These are phyloP conservation scores for Parus major DNA, from an alignment of 2,113 vertebrate species.

Conservation along the genomic window DNA sequence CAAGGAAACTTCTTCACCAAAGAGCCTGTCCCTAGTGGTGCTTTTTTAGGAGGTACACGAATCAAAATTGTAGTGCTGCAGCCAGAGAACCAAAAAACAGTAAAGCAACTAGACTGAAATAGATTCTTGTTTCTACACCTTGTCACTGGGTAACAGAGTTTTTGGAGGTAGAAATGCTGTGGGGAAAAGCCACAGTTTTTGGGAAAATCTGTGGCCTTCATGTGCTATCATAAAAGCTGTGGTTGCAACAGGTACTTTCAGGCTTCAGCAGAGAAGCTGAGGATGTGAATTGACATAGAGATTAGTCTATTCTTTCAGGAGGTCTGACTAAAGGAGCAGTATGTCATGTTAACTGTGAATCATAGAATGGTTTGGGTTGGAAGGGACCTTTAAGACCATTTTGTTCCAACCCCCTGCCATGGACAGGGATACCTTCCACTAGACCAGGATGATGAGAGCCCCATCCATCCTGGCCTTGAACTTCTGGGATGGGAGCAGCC, in stretches of 20 bases:
- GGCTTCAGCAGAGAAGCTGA: background rate
- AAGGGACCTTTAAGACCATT: background rate
- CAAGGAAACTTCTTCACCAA: background rate
- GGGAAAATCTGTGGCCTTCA: background rate
- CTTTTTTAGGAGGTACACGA: background rate
- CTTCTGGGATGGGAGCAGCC: background rate
- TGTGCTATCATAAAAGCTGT: background rate
- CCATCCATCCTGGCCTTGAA: background rate
- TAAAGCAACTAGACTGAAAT: background rate
- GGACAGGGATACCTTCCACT: background rate
- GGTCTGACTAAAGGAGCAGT: background rate
- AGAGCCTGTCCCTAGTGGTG: background rate
- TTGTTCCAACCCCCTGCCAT: background rate
- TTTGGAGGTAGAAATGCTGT: background rate
- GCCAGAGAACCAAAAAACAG: background rate
- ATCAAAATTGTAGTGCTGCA: background rate
- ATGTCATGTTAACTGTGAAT: rapidly evolving
- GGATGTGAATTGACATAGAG: background rate
- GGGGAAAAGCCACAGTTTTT: background rate
- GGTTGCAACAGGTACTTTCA: background rate
- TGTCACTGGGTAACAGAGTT: background rate
- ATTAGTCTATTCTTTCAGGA: background rate
- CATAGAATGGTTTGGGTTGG: background rate
- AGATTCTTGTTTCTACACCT: background rate
- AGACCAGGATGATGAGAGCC: background rate